phyloP scores from a whole-genome alignment of 2,113 vertebrate species.

The Ptychochromis oligacanthus region DNA sequence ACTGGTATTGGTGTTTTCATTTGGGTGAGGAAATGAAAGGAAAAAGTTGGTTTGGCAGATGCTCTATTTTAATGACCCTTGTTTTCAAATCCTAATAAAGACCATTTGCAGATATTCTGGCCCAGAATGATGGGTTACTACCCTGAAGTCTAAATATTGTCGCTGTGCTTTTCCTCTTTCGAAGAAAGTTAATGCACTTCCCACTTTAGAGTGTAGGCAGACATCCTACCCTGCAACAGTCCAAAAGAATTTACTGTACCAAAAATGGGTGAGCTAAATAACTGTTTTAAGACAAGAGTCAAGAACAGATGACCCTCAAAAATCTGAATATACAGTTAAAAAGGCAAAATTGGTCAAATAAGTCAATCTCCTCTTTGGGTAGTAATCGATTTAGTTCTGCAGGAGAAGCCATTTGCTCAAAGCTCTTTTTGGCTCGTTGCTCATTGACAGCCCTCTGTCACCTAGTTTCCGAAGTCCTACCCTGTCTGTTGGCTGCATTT shows the following conservation, averaged over 20 bases:
- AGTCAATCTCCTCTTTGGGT: not conserved
- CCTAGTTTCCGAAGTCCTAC: slow-evolving; percentile 1
- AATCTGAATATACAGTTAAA: not conserved
- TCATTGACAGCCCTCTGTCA: slow-evolving; percentile 9
- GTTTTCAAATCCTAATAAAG: slow-evolving; percentile 26
- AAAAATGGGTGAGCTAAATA: not conserved
- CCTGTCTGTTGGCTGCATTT: not conserved
- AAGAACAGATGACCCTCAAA: not conserved
- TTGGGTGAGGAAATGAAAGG: slow-evolving; percentile 13
- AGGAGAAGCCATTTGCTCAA: not conserved
- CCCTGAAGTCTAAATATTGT: slow-evolving; percentile 35
- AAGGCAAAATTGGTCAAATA: not conserved
- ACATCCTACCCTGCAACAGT: not conserved
- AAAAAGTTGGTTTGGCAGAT: not conserved
- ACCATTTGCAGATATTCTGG: slow-evolving; percentile 12
- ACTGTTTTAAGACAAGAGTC: not conserved
- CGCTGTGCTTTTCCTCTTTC: slow-evolving; percentile 6
- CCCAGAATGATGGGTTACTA: slow-evolving; percentile 34
- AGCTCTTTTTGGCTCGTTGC: slow-evolving; percentile 10
- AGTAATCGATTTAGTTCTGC: not conserved
- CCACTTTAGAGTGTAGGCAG: not conserved
- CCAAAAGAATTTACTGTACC: not conserved
- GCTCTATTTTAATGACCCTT: not conserved
- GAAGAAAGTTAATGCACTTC: slow-evolving; percentile 19
- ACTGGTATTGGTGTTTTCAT: slow-evolving; percentile 5